Evolutionary conservation across 2,888 invertebrate genomes (phyloP).

Genomic region (Stegana nigrithorax): DNA sequence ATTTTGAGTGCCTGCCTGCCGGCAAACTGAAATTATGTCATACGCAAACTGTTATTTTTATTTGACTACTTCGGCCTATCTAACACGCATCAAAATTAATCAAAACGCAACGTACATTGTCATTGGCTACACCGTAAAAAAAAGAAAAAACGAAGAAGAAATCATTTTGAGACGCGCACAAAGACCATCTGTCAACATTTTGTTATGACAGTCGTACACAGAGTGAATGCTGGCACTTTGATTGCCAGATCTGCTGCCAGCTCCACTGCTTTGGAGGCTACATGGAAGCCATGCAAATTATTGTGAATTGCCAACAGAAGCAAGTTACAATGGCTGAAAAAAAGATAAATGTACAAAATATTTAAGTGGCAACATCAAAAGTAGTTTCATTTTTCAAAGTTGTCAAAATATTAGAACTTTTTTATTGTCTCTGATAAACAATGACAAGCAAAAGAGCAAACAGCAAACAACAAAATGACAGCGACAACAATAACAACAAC

Average conservation of each 20-base stretch:
- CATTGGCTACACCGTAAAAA: not conserved
- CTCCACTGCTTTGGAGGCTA: not conserved
- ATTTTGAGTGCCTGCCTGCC: no score
- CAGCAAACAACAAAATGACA: no score
- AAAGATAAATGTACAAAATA: not conserved
- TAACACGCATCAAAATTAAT: slow-evolving; percentile 7
- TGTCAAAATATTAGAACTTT: slow-evolving; percentile 45
- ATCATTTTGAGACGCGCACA: not conserved
- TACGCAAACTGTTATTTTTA: no score
- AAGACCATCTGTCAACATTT: slow-evolving; percentile 14
- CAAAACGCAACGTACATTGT: not conserved
- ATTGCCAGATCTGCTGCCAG: not conserved
- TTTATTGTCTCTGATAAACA: slow-evolving; percentile 56
- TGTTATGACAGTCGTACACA: not conserved
- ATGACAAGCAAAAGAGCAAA: slow-evolving; percentile 30
- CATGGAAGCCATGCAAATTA: slow-evolving; percentile 5
- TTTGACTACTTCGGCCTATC: no score
- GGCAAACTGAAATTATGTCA: no score
- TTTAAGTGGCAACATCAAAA: slow-evolving; percentile 2
- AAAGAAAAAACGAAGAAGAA: not conserved
- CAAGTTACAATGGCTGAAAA: not conserved
- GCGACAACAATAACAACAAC: no score
- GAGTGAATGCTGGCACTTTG: not conserved
- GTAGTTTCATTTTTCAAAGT: slow-evolving; percentile 48
- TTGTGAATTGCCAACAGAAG: not conserved